Evolutionary conservation across 2,888 invertebrate genomes (phyloP).

Genomic region (Dryadula phaetusa): DNA sequence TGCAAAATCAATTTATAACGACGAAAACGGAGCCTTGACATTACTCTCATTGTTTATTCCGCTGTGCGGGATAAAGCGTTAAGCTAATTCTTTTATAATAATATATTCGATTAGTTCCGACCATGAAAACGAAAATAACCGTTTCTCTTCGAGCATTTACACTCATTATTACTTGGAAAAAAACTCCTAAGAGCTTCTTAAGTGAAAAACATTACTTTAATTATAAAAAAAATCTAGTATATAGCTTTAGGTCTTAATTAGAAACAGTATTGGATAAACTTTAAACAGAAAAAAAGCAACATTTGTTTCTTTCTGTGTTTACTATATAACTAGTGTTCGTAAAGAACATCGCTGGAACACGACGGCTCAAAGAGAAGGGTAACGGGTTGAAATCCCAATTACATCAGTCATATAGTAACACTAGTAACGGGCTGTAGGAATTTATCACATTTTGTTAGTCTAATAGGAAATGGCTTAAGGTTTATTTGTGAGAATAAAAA

Average conservation of each 20-base stretch:
- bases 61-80: not conserved
- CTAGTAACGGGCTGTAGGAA: too few relatives aligned
- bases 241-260: conserved; percentile 6
- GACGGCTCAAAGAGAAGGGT: too few relatives aligned
- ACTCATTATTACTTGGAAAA: conserved; percentile 11
- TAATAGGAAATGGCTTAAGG: too few relatives aligned
- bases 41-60: not conserved
- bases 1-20: too few relatives aligned
- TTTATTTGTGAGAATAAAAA: too few relatives aligned
- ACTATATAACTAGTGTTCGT: too few relatives aligned
- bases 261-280: conserved; percentile 2
- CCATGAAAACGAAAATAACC: not conserved
- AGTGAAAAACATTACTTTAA: conserved; percentile 11
- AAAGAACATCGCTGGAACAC: too few relatives aligned
- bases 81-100: not conserved
- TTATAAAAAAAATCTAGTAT: not conserved
- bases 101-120: not conserved
- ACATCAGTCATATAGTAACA: too few relatives aligned
- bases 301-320: too few relatives aligned
- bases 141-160: not conserved
- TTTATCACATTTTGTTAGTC: too few relatives aligned
- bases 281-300: not conserved
- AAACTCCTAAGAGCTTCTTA: conserved; percentile 8
- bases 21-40: too few relatives aligned
- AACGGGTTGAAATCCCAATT: too few relatives aligned